Evolutionary conservation across 2,797 vertebrate species (phyloP).

Genomic region (Parauchenoglanis punctatus): DNA sequence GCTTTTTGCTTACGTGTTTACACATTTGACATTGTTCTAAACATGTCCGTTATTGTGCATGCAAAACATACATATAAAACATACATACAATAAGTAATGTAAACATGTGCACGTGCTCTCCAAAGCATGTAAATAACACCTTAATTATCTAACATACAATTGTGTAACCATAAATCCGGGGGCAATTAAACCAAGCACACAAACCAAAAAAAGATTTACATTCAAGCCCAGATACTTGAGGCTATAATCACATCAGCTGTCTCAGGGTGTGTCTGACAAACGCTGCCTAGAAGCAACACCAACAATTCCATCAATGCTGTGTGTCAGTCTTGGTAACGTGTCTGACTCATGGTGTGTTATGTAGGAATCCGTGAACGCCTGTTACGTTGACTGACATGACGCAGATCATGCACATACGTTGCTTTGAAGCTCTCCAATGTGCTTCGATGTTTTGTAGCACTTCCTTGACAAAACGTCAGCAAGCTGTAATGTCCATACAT

Average conservation of each 20-base stretch:
- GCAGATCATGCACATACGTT: neutral
- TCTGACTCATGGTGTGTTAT: neutral
- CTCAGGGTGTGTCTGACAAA: neutral
- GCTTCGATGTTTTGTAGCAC: neutral
- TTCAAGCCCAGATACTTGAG: neutral
- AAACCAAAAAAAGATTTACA: neutral
- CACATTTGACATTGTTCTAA: neutral
- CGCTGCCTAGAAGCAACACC: slow-evolving; percentile 1
- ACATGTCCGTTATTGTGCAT: too few relatives aligned
- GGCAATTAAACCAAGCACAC: neutral
- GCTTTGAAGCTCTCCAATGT: neutral
- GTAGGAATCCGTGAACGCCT: neutral
- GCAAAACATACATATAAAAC: too few relatives aligned
- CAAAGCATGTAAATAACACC: neutral
- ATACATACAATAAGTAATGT: too few relatives aligned
- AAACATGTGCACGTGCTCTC: too few relatives aligned
- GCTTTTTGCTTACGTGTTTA: neutral
- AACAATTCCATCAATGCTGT: neutral
- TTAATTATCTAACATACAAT: neutral
- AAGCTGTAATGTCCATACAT: too few relatives aligned
- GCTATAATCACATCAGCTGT: neutral
- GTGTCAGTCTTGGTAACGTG: neutral
- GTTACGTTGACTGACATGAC: neutral
- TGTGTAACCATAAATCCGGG: neutral
- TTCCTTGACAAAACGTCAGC: neutral